phyloP scores from a whole-genome alignment of 2,797 vertebrate genomes.

The Hapalemur alaotrensis region DNA sequence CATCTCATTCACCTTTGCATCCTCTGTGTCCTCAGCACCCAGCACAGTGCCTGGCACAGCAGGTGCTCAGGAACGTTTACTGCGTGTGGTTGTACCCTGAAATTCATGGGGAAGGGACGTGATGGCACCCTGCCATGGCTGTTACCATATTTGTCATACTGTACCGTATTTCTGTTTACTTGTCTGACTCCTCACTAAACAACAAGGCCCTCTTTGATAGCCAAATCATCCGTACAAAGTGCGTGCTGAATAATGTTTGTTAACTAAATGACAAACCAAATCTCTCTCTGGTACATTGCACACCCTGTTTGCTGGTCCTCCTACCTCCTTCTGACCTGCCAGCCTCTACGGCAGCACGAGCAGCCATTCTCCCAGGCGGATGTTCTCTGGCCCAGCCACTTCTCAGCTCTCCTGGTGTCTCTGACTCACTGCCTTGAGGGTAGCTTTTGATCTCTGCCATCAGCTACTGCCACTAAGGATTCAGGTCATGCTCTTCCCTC shows the following conservation, averaged over 20 bases:
- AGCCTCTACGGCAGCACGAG: neutral
- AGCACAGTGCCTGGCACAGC: slow-evolving; percentile 57
- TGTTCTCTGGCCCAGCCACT: neutral
- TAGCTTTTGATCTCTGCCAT: slow-evolving; percentile 8
- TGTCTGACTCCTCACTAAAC: neutral
- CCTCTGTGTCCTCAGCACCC: slow-evolving; percentile 5
- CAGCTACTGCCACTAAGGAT: neutral
- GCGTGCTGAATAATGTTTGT: neutral
- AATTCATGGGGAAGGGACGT: neutral
- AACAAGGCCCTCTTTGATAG: neutral
- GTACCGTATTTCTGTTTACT: neutral
- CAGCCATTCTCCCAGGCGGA: neutral
- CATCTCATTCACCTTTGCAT: slow-evolving; percentile 27
- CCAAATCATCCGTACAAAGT: neutral
- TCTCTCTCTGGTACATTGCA: neutral
- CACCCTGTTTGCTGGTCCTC: neutral
- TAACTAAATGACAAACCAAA: neutral
- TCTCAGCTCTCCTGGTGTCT: neutral
- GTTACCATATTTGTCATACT: neutral
- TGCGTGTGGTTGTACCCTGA: neutral
- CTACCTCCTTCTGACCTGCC: neutral
- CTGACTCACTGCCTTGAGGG: neutral
- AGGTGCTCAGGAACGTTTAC: neutral
- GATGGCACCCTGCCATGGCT: neutral
- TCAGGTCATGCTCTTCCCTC: neutral